phyloP scores from a whole-genome alignment of 2,888 invertebrate genomes.

The Limnephilus auricula region DNA sequence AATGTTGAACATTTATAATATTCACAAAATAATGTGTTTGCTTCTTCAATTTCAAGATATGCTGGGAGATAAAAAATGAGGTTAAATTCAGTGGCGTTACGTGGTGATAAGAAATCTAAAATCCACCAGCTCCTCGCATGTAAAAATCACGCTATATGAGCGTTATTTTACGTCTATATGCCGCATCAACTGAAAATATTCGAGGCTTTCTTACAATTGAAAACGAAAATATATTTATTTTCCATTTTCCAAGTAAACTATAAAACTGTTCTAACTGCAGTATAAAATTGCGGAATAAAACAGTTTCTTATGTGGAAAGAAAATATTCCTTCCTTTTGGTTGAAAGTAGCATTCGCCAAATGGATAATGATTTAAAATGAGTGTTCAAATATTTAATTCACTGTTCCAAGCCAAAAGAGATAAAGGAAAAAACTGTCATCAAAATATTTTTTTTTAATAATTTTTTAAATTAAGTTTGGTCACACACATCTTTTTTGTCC shows the following conservation, averaged over 20 bases:
- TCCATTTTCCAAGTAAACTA: conserved; percentile 8
- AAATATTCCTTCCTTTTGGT: neutral
- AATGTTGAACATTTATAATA: too few species aligned
- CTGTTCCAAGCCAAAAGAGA: too few species aligned
- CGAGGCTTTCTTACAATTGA: conserved; percentile 6
- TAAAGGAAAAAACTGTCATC: neutral
- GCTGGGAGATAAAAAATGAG: neutral
- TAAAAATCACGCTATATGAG: neutral
- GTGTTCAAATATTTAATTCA: too few species aligned
- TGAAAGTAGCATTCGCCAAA: too few species aligned
- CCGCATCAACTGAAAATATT: neutral
- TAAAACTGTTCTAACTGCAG: too few species aligned
- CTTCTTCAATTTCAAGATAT: neutral
- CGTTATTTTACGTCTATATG: neutral
- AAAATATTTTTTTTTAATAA: neutral
- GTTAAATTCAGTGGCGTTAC: neutral
- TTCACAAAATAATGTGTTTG: neutral
- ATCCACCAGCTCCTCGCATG: neutral
- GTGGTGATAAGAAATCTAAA: neutral
- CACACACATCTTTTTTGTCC: neutral
- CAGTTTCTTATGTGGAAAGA: neutral
- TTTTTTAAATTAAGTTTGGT: too few species aligned
- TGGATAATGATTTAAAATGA: too few species aligned
- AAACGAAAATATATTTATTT: conserved; percentile 5
- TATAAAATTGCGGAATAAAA: too few species aligned